These are phyloP conservation scores for Dorcus parallelipipedus DNA, from an alignment of 2,888 invertebrate genomes.

Conservation along the genomic window DNA sequence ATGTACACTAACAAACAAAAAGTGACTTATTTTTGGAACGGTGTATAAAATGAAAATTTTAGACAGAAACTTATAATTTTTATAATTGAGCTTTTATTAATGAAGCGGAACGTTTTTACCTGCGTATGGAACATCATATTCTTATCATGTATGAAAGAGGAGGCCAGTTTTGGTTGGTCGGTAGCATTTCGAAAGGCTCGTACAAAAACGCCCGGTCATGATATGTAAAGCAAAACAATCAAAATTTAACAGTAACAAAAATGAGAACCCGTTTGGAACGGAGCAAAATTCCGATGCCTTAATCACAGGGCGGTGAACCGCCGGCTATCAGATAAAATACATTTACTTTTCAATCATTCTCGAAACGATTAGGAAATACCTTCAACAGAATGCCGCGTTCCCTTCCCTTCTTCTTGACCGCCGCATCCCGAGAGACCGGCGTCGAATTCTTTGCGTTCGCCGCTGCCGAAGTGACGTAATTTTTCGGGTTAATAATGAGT, in stretches of 20 bases:
- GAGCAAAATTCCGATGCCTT: conserved; percentile 2
- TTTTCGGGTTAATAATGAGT: not conserved
- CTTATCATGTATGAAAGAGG: no score
- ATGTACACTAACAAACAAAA: no score
- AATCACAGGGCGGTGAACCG: conserved; percentile 10
- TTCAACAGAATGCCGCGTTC: not conserved
- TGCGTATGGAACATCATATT: no score
- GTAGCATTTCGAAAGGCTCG: no score
- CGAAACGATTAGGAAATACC: not conserved
- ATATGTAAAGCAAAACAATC: not conserved
- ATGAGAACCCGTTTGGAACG: not conserved
- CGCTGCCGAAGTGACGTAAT: not conserved
- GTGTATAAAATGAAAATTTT: no score
- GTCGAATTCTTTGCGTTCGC: not conserved
- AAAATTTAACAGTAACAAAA: conserved; percentile 1
- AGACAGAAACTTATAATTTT: no score
- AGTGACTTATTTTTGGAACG: no score
- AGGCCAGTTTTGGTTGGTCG: no score
- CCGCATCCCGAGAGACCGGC: not conserved
- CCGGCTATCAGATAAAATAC: conserved; percentile 2
- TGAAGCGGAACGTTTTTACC: no score
- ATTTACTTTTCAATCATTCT: not conserved
- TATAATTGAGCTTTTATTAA: no score
- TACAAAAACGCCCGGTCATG: not conserved
- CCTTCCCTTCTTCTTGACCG: not conserved